Base-by-base conservation (phyloP, 1,140 invertebrate genomes). In the Ceratitis capitata region DNA sequence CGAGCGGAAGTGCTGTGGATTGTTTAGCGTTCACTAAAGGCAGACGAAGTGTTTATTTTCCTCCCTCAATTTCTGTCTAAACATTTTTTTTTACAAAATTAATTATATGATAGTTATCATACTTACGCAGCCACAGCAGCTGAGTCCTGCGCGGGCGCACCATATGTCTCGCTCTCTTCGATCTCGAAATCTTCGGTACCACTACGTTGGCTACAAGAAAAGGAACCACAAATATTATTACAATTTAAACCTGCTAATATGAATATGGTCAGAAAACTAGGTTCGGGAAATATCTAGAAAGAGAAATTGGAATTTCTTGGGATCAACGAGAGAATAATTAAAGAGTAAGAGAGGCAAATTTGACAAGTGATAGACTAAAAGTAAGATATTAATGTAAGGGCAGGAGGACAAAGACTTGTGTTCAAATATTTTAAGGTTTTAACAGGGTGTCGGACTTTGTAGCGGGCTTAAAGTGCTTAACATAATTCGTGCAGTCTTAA, bases 171-270 rank as follows among this genome's bases (percentile, higher is more conserved):
- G 84, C 89, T 89, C 10, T 91, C 90, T 16, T 91, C 90, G 53
- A 91, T 23, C 16, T 91, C 90, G 29, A 86, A 91, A 12, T 91
- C 90, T 82, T 91, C 89, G 84, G 90, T 91, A 86, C 88, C 90
- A 83, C 86, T 85, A 42, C 90, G 89, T 87, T 89, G 88, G 39
- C 90, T 91, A 78, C 35, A 49, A 42, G 14, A 32, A 32, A 39
- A 3, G 42, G 7, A 23, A 61, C 56, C 9, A 39, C 29, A 82
- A 10, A 32, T 82, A 78, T 82, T 45, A 58, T 61, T 39, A 45
- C 35, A 85, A 45, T 56, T 84, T 39, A 83, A 29, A 47, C 32
- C 19, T n/a, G n/a, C n/a, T n/a, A n/a, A n/a, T n/a, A n/a, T n/a
- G n/a, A n/a, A n/a, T n/a, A n/a, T n/a, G 19, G 12, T 69, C n/a